Percentiles rank a stretch among this genome's conserved stretches.
These are phyloP conservation scores for Heliconius nattereri DNA, from an alignment of 1,140 invertebrate species.

Conservation along the genomic window DNA sequence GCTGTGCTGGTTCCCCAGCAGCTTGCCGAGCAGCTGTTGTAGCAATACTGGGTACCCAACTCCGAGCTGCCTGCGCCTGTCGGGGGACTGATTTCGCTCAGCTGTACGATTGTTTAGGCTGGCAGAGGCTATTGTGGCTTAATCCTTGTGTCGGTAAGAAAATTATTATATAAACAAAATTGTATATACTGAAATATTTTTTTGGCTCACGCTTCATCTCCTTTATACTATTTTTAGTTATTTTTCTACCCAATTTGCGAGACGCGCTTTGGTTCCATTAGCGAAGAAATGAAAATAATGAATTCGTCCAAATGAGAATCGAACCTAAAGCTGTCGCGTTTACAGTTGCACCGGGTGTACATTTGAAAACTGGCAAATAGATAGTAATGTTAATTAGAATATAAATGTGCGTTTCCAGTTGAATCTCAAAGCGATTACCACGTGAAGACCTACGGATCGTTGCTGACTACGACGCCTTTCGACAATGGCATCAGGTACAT, in stretches of 20 bases:
- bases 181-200: background rate
- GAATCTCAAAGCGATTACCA: slow-evolving; percentile 95
- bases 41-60: slow-evolving; percentile 91
- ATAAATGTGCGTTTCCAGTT: slow-evolving; percentile 81
- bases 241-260: too few relatives aligned
- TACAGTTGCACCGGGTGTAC: too few relatives aligned
- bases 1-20: slow-evolving; percentile 91
- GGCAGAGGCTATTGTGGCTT: slow-evolving; percentile 94
- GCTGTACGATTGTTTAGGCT: slow-evolving; percentile 92
- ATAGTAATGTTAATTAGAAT: too few relatives aligned
- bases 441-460: slow-evolving; percentile 82
- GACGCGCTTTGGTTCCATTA: too few relatives aligned
- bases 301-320: too few relatives aligned
- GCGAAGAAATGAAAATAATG: too few relatives aligned
- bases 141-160: slow-evolving; percentile 93
- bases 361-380: too few relatives aligned
- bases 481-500: slow-evolving; percentile 78
- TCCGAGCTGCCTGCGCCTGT: slow-evolving; percentile 91
- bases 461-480: slow-evolving; percentile 70
- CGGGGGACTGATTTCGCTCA: slow-evolving; percentile 91
- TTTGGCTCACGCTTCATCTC: background rate
- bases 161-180: background rate
- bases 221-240: too few relatives aligned
- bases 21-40: slow-evolving; percentile 91
- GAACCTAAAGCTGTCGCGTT: too few relatives aligned